Base-by-base conservation (phyloP, 2,888 invertebrate genomes). In the Ichneumoninae sp. region DNA sequence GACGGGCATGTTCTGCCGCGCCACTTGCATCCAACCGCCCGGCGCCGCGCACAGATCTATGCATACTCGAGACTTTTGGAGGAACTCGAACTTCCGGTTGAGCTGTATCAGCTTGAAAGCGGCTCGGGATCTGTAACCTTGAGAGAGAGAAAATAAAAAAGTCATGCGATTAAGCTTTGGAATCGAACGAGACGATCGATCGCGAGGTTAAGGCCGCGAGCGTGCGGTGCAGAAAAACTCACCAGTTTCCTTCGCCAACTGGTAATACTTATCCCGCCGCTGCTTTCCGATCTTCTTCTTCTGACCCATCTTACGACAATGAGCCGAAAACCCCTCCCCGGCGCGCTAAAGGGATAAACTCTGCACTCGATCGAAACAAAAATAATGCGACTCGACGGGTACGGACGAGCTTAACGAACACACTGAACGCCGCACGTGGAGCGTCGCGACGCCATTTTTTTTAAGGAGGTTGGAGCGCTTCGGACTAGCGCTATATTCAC, bases 11-110 rank as follows among this genome's bases (percentile, higher is more conserved):
- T 98, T 98, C 93, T 99, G 97, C 90, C 97, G 97, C 69, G 99
- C 99, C 76, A 99, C 99, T 94, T 98, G 99, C 97, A 99, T 98
- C 99, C 99, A 99, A 89, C 99, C 99, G 91, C 99, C 99, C 0
- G 99, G 99, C 0, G 99, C 99, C 16, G 99, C 99, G 94, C 99
- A 99, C 85, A 99, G 94, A 95, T 99, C 99, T 91, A 99, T 96
- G 89, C 98, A 97, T 95, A 99, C 99, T 95, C 98, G 96, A 0
- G 99, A 98, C 92, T 97, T 97, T 95, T 99, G 98, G 6, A 99
- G 94, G 94, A 99, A 99, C 76, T 98, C 98, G 94, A 98, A 99
- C 93, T 99, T 99, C 86, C 99, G 95, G 94, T 99, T 99, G 74
- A 99, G 94, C 93, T 99, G 99, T 86, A 99, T 98, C 89, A 99